Evolutionary conservation across 2,797 vertebrate genomes (phyloP).

Genomic region (Graptemys geographica): DNA sequence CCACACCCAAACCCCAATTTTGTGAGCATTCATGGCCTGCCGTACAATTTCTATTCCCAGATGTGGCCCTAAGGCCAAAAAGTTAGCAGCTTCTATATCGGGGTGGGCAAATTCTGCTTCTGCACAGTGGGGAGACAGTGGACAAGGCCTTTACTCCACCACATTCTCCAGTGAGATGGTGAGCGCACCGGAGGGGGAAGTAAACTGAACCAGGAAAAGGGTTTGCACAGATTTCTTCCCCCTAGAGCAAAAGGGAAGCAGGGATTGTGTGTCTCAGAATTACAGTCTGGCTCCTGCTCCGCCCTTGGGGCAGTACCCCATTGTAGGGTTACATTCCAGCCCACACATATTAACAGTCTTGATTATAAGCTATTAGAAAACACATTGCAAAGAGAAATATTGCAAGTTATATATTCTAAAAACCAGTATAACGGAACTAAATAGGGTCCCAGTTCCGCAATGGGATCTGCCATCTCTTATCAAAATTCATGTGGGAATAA

Average conservation of each 20-base stretch:
- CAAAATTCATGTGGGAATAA: neutral
- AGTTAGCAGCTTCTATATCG: too few species aligned
- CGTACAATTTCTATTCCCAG: too few species aligned
- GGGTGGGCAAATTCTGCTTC: too few species aligned
- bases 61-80: too few species aligned
- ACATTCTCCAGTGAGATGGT: neutral
- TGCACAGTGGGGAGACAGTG: neutral
- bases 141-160: neutral
- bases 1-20: too few species aligned
- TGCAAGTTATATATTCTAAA: neutral
- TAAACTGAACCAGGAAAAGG: neutral
- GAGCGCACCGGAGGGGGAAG: neutral
- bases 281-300: neutral
- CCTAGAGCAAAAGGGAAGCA: neutral
- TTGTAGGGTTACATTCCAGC: neutral
- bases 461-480: slow-evolving; percentile 9
- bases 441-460: neutral
- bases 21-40: too few species aligned
- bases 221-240: neutral
- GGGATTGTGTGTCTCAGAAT: neutral
- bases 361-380: neutral
- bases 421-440: neutral
- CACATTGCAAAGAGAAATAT: neutral
- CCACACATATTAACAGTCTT: neutral
- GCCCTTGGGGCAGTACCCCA: neutral